Evolutionary conservation across 2,888 invertebrate genomes (phyloP).

Genomic region (Archaeoteleia sp.): DNA sequence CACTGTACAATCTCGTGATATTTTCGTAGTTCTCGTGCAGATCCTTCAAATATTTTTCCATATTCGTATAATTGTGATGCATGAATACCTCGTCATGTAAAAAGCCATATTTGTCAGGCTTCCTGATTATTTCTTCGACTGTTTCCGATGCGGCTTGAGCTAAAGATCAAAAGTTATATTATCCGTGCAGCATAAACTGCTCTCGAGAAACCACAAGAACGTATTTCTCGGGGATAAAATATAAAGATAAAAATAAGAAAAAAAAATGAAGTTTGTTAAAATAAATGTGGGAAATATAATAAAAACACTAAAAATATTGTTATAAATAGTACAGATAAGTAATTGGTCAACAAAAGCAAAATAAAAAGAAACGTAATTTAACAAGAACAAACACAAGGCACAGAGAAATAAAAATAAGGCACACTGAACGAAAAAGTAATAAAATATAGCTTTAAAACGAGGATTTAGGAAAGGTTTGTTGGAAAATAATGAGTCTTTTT

Average conservation of each 20-base stretch:
- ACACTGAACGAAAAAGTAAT: conserved; percentile 30
- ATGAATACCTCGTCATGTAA: conserved; percentile 78
- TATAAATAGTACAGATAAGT: conserved; percentile 3
- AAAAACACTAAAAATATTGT: conserved; percentile 5
- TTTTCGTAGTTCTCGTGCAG: conserved; percentile 80
- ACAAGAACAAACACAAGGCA: conserved; percentile 70
- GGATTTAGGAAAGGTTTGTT: conserved; percentile 45
- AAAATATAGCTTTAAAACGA: conserved; percentile 38
- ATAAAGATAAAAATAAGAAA: too few relatives aligned
- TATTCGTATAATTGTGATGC: conserved; percentile 86
- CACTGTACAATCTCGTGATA: conserved; percentile 85
- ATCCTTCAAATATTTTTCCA: conserved; percentile 81
- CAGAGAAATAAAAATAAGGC: conserved; percentile 62
- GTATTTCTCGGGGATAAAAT: too few relatives aligned
- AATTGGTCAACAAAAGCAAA: conserved; percentile 6
- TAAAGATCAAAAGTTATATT: conserved; percentile 28
- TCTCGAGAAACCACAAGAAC: conserved; percentile 9
- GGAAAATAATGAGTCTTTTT: conserved; percentile 57
- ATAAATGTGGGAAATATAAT: conserved; percentile 15
- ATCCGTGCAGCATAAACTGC: neutral
- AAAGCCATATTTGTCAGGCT: conserved; percentile 76
- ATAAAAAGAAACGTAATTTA: conserved; percentile 33
- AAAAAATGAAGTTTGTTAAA: too few relatives aligned
- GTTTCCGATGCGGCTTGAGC: conserved; percentile 48
- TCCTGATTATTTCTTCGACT: conserved; percentile 56